Conservation (phyloP, 2,113 vertebrate genomes). For the human region GRCh38 chr1:4910001-4910500, state of each 20-base stretch:
- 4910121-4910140: rapidly evolving
- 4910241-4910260: rapidly evolving
- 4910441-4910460: rapidly evolving
- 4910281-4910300: background rate
- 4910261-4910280: background rate
- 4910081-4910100: background rate
- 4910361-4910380: rapidly evolving
- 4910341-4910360: rapidly evolving
- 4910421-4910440: rapidly evolving
- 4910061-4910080: background rate
- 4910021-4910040: rapidly evolving
- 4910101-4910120: background rate
- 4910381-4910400: rapidly evolving
- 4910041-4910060: background rate
- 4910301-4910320: background rate
- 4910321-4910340: background rate
- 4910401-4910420: rapidly evolving
- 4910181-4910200: background rate
- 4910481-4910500: background rate
- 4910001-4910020: rapidly evolving
- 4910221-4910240: too few relatives aligned
- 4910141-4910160: rapidly evolving
- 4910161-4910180: background rate
- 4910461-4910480: too few relatives aligned
- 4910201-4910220: rapidly evolving